These are phyloP conservation scores for Pollenia griseotomentosa DNA, from an alignment of 2,888 invertebrate genomes.

Conservation along the genomic window DNA sequence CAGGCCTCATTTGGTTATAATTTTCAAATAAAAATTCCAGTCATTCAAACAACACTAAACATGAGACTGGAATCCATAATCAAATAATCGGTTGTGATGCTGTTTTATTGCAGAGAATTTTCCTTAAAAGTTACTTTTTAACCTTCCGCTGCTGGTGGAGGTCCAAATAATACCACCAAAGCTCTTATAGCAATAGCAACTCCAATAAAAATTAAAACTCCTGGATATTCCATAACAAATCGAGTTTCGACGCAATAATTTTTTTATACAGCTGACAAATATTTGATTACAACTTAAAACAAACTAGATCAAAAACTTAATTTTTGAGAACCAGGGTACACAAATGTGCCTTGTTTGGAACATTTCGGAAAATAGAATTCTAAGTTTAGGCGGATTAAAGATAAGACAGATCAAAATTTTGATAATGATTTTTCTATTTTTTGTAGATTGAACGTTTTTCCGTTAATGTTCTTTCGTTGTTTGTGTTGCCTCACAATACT, in stretches of 20 bases:
- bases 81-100: neutral
- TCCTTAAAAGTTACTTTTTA: neutral
- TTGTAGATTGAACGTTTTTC: neutral
- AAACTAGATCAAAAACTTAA: neutral
- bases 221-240: slow-evolving; percentile 19
- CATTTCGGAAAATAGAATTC: neutral
- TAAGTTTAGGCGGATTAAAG: too few relatives aligned
- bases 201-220: slow-evolving; percentile 33
- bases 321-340: neutral
- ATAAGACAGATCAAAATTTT: too few relatives aligned
- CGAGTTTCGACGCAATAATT: neutral
- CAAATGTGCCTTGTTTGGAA: neutral
- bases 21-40: slow-evolving; percentile 9
- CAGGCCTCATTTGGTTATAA: neutral
- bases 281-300: neutral
- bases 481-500: neutral
- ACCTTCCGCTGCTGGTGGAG: neutral
- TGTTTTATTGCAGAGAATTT: neutral
- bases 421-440: neutral
- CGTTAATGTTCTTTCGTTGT: neutral
- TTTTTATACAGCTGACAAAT: neutral
- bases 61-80: neutral
- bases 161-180: neutral
- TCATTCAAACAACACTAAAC: neutral
- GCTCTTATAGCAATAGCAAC: slow-evolving; percentile 31